Base-by-base conservation (phyloP, 2,113 vertebrate genomes). In the Anhinga anhinga region DNA sequence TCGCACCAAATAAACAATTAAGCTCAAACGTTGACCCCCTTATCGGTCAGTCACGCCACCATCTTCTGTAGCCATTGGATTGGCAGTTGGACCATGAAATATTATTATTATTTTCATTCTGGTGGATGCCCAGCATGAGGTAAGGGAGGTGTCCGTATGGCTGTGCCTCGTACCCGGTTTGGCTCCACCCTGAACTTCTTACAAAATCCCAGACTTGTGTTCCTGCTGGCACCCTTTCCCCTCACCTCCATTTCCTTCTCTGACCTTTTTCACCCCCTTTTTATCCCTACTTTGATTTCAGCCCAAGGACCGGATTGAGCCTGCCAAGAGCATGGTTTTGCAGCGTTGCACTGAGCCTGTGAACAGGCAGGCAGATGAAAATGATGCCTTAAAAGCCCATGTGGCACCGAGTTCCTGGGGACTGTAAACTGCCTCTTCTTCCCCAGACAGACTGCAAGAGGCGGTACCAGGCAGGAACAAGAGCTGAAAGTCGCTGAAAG, bases 371-470 rank as follows among this genome's bases (percentile, higher is more conserved):
- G 21, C 52, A 26, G 44, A 13, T 63, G 56, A 23, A 29, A 34
- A 27, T 0, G 0, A 7, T 63, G 52, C 44, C 42, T 23, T 49
- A 15, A 8, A 29, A 72, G 8, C 52, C 42, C 15, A 0, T 0
- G 10, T 63, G 77, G 29, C 38, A 10, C 52, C 10, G 49, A 42
- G 40, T 5, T 32, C 22, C 22, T 1, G 2, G 8, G 44, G 38
- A 3, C 38, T 56, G 58, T 27, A 21, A 15, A 14, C 62, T 38
- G 85, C 38, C 30, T 1, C 2, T 49, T 18, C 38, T 25, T 44
- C 38, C 0, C 1, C 67, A 36, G 71, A 4, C 5, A 7, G 26
- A 1, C 4, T 10, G 30, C 2, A 1, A 6, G 7, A 21, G 19
- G 11, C 1, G 2, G 45, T 7, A 22, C 14, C 7, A 8, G 34